phyloP scores from a whole-genome alignment of 2,797 vertebrate genomes.

The Antrozous pallidus region DNA sequence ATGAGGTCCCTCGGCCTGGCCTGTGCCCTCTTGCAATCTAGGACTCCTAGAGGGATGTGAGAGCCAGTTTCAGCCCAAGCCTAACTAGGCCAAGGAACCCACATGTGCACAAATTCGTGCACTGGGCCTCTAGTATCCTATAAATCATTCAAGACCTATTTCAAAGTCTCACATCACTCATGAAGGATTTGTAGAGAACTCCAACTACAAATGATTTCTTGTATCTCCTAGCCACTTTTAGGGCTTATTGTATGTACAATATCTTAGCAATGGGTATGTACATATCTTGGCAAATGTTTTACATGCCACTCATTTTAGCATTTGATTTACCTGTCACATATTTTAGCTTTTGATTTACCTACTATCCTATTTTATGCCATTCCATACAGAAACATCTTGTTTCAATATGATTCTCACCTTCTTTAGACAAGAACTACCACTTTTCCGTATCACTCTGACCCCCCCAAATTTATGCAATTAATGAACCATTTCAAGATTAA shows the following conservation, averaged over 20 bases:
- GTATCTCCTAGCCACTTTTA: constrained; percentile 5
- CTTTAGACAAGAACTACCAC: neutral
- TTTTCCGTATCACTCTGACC: neutral
- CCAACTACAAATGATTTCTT: constrained; percentile 16
- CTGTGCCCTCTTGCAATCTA: no score
- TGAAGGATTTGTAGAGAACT: constrained; percentile 2
- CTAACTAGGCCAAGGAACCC: no score
- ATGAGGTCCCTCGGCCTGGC: no score
- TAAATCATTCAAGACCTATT: constrained; percentile 17
- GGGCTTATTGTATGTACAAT: neutral
- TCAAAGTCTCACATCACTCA: neutral
- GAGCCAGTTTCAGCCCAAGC: no score
- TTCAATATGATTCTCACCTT: neutral
- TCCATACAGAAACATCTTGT: neutral
- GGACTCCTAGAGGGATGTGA: no score
- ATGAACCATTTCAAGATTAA: constrained; percentile 15
- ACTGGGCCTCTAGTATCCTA: neutral
- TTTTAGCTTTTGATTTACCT: constrained; percentile 30
- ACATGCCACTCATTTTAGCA: neutral
- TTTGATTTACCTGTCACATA: neutral
- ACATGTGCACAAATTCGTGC: no score
- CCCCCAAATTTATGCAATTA: neutral
- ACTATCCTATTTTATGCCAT: neutral
- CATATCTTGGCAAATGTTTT: neutral
- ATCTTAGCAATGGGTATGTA: no score